Percentiles rank a stretch among this genome's conserved stretches.
phyloP scores from a whole-genome alignment of 2,888 invertebrate genomes.

The Orthosia cruda region DNA sequence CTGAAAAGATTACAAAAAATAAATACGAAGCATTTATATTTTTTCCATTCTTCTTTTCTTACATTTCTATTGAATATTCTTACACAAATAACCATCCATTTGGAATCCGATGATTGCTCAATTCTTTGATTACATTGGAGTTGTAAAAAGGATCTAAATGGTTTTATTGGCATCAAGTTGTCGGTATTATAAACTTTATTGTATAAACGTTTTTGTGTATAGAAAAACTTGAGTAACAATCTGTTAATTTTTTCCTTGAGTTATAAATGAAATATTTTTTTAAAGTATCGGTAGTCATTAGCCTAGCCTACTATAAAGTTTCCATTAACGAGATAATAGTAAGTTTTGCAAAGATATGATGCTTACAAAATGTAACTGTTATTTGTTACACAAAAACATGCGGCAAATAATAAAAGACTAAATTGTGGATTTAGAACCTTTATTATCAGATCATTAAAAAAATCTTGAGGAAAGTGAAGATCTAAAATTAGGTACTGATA shows the following conservation, averaged over 20 bases:
- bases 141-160: constrained; percentile 36
- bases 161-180: constrained; percentile 46
- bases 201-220: constrained; percentile 19
- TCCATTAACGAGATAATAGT: background rate
- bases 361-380: background rate
- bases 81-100: constrained; percentile 39
- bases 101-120: constrained; percentile 41
- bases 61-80: constrained; percentile 6
- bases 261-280: constrained; percentile 1
- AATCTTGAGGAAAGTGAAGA: background rate
- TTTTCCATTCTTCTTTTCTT: background rate
- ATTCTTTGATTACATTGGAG: constrained; percentile 44
- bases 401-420: background rate
- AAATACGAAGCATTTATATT: background rate
- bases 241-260: background rate
- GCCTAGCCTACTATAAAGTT: background rate
- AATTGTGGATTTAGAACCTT: background rate
- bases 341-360: background rate
- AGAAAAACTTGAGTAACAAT: constrained; percentile 17
- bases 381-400: background rate
- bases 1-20: background rate
- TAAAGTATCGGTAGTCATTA: background rate
- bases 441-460: background rate
- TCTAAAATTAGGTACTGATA: background rate
- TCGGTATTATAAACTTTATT: constrained; percentile 28